A percentile compares a stretch with the other conserved stretches of the same genome.
phyloP scores from a whole-genome alignment of 2,888 invertebrate species.

The Choreutis nemorana region DNA sequence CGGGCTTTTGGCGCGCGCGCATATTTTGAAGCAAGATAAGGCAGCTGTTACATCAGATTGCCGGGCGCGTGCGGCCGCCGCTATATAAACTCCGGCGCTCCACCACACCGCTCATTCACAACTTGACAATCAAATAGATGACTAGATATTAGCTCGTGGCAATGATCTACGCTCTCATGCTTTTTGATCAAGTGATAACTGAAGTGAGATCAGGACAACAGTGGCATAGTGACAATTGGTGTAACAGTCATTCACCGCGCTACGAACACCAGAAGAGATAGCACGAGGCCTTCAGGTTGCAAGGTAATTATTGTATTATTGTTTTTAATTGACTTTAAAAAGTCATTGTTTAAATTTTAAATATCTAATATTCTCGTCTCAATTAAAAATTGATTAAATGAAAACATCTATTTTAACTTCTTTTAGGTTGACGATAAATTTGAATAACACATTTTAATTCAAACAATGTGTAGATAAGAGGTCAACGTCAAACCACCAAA shows the following conservation, averaged over 20 bases:
- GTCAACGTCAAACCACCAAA: no score
- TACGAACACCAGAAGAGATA: conserved; percentile 58
- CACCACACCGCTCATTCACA: conserved; percentile 37
- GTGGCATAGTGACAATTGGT: conserved; percentile 63
- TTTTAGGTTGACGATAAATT: no score
- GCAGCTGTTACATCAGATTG: conserved; percentile 42
- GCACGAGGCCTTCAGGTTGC: conserved; percentile 28
- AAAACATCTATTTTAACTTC: no score
- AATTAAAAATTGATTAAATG: no score
- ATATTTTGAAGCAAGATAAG: conserved; percentile 40
- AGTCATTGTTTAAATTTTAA: no score
- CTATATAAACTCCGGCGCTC: conserved; percentile 33
- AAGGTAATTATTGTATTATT: conserved; percentile 40
- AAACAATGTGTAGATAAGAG: no score
- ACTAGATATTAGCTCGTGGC: conserved; percentile 52
- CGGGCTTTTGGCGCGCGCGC: conserved; percentile 22
- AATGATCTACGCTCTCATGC: conserved; percentile 60
- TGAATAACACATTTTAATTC: no score
- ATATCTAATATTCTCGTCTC: no score
- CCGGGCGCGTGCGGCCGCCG: conserved; percentile 31
- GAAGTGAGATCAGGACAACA: conserved; percentile 50
- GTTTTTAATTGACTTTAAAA: no score
- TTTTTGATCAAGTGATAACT: conserved; percentile 37
- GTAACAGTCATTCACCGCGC: conserved; percentile 54
- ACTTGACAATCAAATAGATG: conserved; percentile 45